Conservation (phyloP, 2,888 invertebrate species). For the Lamproptera curius region DNA sequence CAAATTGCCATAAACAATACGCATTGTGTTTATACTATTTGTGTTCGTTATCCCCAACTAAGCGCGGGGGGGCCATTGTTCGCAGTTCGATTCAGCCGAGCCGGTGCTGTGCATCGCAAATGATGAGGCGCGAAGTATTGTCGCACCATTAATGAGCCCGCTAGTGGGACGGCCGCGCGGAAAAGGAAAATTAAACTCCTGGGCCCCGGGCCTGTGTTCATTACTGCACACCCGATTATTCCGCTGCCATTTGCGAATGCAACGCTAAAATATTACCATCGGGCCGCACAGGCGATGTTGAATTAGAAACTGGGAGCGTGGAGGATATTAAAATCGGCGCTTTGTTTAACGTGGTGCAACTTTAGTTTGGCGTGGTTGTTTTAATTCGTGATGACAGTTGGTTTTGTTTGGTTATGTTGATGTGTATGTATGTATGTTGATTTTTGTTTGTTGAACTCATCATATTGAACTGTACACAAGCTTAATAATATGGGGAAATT, state of each 20-base stretch:
- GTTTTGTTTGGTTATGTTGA: too few species aligned
- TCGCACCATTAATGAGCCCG: constrained; percentile 67
- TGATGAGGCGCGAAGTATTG: constrained; percentile 71
- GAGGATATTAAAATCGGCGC: constrained; percentile 11
- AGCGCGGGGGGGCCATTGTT: constrained; percentile 30
- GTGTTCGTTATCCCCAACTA: constrained; percentile 16
- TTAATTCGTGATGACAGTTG: too few species aligned
- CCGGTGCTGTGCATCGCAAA: constrained; percentile 37
- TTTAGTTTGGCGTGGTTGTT: too few species aligned
- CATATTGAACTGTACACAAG: too few species aligned
- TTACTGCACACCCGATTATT: constrained; percentile 69
- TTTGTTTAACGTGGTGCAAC: constrained; percentile 1
- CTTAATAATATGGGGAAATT: too few species aligned
- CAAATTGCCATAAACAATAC: constrained; percentile 11
- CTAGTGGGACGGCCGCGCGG: constrained; percentile 61
- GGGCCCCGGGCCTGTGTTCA: constrained; percentile 69
- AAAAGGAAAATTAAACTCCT: constrained; percentile 78
- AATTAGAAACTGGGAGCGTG: constrained; percentile 17
- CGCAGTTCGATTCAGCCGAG: constrained; percentile 28
- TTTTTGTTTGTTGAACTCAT: too few species aligned
- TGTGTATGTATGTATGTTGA: too few species aligned
- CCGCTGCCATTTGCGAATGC: constrained; percentile 54
- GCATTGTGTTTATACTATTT: constrained; percentile 11
- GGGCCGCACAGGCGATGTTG: constrained; percentile 12
- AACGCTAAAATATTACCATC: constrained; percentile 46